These are phyloP conservation scores for Drosophila fungiperda DNA, from an alignment of 2,888 invertebrate species.

Conservation along the genomic window DNA sequence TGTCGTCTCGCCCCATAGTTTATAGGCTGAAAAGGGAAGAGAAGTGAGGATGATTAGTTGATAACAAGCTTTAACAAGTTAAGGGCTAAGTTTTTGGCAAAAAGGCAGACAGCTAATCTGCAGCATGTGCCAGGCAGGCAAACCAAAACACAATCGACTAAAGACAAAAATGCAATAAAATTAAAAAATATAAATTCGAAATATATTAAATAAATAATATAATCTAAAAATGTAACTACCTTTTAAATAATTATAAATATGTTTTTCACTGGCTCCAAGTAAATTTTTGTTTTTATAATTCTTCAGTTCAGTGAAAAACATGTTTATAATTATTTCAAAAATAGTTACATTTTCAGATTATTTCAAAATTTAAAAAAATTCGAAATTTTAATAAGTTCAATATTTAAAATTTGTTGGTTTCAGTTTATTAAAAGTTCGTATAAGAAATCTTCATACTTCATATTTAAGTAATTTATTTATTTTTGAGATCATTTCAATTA, in stretches of 20 bases:
- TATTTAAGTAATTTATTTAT: no score
- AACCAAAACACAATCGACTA: neutral
- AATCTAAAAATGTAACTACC: neutral
- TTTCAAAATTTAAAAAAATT: no score
- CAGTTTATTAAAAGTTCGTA: no score
- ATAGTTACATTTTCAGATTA: no score
- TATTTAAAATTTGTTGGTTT: no score
- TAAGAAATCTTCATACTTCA: no score
- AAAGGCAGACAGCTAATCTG: conserved; percentile 1
- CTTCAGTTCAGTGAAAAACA: no score
- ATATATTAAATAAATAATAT: neutral
- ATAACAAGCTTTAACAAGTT: neutral
- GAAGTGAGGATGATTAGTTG: neutral
- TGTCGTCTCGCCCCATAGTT: conserved; percentile 77
- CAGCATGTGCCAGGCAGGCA: conserved; percentile 2
- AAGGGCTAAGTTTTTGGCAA: conserved; percentile 2
- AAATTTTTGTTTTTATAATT: no score
- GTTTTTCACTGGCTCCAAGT: no score
- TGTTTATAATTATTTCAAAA: no score
- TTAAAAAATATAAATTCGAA: neutral
- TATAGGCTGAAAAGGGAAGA: conserved; percentile 75
- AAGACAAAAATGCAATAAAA: neutral
- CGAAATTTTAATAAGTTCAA: no score
- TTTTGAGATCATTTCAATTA: no score
- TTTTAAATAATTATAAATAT: neutral